Evolutionary conservation across 30 jellyfish, hydroid and myxozoan species (phyloP), one percentile per base, ranked within the genome.

Genomic region (Mastigias papua): DNA sequence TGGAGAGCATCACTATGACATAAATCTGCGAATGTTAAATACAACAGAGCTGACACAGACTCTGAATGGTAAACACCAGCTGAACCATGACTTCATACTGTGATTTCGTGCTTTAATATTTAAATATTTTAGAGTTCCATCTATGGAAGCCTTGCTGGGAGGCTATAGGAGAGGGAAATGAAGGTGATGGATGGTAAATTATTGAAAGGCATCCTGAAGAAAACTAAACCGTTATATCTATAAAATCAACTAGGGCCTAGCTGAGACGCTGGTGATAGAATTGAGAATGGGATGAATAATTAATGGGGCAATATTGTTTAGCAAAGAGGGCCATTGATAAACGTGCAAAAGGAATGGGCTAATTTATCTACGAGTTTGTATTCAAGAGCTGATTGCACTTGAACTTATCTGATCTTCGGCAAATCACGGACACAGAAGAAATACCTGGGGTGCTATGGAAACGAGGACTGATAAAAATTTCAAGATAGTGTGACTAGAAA

Each of bases 121-220:
- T 1, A 27, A 63, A 63, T 63, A 63, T 27, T 63, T 58, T 27
- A 63, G 74, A 63, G 3, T 10, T 23, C 20, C 42, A 63, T 63
- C 46, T 63, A 63, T 63, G 26, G 74, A 23, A 6, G 74, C 46
- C 74, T 63, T 63, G 74, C 74, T 63, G 74, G 3, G 74, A 63
- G 19, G 46, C 74, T 2, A 15, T 63, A 23, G 46, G 74, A 63
- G 42, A 15, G 26, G 83, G 35, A 35, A 58, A 31, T 0, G 81
- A 34, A 62, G 23, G 80, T 22, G 80, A 27, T 13, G 3, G 81
- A 19, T 50, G 42, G 8, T 80, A 20, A 80, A 80, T 80, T 22
- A 80, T 80, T 80, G 21, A 80, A 37, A 61, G 27, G 54, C 29
- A 42, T 11, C 65, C 70, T 31, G 49, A 34, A 62, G 29, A 66